These are phyloP conservation scores for Dusona sp. DNA, from an alignment of 2,888 invertebrate genomes.

Conservation along the genomic window DNA sequence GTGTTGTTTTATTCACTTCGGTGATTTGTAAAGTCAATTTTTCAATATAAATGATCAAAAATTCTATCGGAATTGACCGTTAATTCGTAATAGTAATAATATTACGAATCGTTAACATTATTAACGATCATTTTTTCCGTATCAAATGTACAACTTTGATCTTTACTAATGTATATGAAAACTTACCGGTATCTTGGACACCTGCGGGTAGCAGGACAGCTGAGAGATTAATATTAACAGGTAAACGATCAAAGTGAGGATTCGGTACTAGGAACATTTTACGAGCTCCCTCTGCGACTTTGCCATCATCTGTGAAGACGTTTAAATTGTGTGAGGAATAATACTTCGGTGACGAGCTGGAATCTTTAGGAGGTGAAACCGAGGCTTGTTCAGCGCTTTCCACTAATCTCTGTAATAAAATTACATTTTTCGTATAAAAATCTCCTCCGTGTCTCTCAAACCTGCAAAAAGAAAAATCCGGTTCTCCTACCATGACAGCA, in stretches of 20 bases:
- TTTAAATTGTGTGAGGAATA: constrained; percentile 93
- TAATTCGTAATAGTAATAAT: no score
- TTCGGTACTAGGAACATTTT: constrained; percentile 91
- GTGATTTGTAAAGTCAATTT: no score
- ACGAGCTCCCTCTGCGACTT: constrained; percentile 89
- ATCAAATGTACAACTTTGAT: not conserved
- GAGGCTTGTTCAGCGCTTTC: constrained; percentile 96
- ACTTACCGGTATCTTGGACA: constrained; percentile 89
- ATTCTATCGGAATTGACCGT: no score
- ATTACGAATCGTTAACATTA: no score
- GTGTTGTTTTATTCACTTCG: no score
- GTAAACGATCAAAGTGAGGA: constrained; percentile 94
- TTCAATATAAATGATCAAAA: no score
- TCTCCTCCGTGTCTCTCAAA: no score
- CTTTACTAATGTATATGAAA: not conserved
- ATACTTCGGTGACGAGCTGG: constrained; percentile 88
- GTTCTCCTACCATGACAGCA: constrained; percentile 93
- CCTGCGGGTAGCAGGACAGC: constrained; percentile 95
- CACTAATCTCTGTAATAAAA: constrained; percentile 91
- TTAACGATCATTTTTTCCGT: no score
- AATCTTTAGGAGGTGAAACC: constrained; percentile 87
- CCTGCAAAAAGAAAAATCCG: not conserved
- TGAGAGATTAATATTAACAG: constrained; percentile 93
- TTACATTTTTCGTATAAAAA: not conserved
- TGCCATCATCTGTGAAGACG: constrained; percentile 91